Conservation (phyloP, 2,113 vertebrate genomes). For the Malurus cyaneus region DNA sequence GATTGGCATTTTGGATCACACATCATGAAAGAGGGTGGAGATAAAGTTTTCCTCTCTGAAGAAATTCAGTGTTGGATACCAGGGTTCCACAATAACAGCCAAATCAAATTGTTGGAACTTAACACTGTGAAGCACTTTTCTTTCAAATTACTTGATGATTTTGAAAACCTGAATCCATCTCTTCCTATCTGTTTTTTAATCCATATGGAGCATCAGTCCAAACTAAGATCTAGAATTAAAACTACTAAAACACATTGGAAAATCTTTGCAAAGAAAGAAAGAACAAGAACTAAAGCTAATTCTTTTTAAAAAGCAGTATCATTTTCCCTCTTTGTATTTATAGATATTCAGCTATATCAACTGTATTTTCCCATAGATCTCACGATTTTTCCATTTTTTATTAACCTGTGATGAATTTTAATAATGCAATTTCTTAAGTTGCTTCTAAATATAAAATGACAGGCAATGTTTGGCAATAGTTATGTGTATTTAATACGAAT, state of each 20-base stretch:
- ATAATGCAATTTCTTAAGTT: not conserved
- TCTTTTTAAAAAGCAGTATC: rapidly evolving
- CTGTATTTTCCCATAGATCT: not conserved
- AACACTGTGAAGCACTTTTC: constrained; percentile 51
- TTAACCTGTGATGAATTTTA: not conserved
- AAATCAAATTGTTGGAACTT: constrained; percentile 47
- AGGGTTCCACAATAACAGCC: constrained; percentile 34
- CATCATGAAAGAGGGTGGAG: constrained; percentile 61
- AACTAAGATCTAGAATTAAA: constrained; percentile 42
- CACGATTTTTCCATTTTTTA: not conserved
- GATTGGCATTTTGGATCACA: constrained; percentile 71
- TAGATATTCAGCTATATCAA: not conserved
- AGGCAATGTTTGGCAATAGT: not conserved
- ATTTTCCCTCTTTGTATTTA: not conserved
- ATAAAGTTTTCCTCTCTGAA: constrained; percentile 55
- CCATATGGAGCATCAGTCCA: constrained; percentile 45
- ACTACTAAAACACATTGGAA: not conserved
- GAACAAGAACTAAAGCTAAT: not conserved
- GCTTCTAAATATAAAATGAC: not conserved
- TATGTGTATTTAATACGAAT: not conserved
- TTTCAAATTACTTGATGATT: constrained; percentile 41
- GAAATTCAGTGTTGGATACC: constrained; percentile 59
- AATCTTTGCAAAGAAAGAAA: not conserved
- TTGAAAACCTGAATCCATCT: constrained; percentile 41
- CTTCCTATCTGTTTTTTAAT: constrained; percentile 44